These are phyloP conservation scores for Halcyon smyrnensis DNA, from an alignment of 2,797 vertebrate genomes.

Conservation along the genomic window DNA sequence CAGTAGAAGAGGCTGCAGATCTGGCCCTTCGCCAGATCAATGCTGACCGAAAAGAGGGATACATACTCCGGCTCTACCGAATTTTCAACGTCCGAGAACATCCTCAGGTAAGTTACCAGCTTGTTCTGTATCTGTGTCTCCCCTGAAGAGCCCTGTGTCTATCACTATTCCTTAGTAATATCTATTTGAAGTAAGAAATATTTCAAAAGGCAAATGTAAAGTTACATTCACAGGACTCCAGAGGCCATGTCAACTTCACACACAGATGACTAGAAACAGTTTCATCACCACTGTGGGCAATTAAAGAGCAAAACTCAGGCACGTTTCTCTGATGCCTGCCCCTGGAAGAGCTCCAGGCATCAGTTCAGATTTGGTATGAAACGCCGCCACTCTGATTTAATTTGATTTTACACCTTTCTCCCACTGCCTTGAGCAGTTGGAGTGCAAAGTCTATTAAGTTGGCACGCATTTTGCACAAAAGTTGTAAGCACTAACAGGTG, in stretches of 20 bases:
- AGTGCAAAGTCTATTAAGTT: conserved; percentile 41
- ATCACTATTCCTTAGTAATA: background rate
- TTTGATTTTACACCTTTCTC: conserved; percentile 58
- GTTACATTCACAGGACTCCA: conserved; percentile 1
- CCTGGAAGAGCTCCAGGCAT: conserved; percentile 60
- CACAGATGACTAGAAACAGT: conserved; percentile 34
- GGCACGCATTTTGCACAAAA: background rate
- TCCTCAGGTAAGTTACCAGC: conserved; percentile 49
- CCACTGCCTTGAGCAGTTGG: conserved; percentile 47
- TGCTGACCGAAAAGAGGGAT: conserved; percentile 54
- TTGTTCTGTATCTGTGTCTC: background rate
- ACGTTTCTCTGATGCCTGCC: conserved; percentile 26
- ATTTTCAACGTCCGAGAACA: conserved; percentile 59
- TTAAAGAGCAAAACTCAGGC: conserved; percentile 52
- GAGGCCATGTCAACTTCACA: conserved; percentile 21
- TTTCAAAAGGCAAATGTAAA: conserved; percentile 6
- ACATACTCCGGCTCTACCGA: conserved; percentile 65
- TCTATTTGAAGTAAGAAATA: background rate
- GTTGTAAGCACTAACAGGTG: conserved; percentile 29
- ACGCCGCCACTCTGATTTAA: conserved; percentile 46
- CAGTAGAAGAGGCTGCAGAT: conserved; percentile 39
- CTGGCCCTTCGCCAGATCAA: conserved; percentile 72
- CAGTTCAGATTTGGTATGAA: conserved; percentile 37
- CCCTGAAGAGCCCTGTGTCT: background rate
- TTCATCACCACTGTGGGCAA: conserved; percentile 49